These are phyloP conservation scores for Cetoscarus ocellatus DNA, from an alignment of 2,797 vertebrate species.

Conservation along the genomic window DNA sequence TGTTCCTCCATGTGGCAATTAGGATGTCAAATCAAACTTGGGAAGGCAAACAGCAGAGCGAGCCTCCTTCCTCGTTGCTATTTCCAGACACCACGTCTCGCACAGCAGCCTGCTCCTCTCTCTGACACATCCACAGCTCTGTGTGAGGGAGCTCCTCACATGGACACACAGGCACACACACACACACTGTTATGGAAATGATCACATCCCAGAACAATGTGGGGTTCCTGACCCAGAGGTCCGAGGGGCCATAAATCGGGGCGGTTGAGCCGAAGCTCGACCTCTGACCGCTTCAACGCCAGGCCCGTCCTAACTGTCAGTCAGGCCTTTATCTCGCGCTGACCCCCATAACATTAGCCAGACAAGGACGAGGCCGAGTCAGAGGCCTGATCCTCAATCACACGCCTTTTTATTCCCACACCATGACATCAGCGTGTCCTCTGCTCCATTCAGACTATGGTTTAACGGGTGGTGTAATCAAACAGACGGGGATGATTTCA, in stretches of 20 bases:
- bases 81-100: slow-evolving; percentile 75
- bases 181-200: slow-evolving; percentile 78
- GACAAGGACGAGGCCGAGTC: slow-evolving; percentile 61
- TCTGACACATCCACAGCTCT: slow-evolving; percentile 53
- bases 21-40: slow-evolving; percentile 86
- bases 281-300: slow-evolving; percentile 75
- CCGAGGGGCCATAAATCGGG: slow-evolving; percentile 73
- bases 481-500: not conserved
- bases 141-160: slow-evolving; percentile 33
- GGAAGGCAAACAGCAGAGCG: slow-evolving; percentile 80
- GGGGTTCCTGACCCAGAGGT: slow-evolving; percentile 68
- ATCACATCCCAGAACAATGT: slow-evolving; percentile 78
- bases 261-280: slow-evolving; percentile 63
- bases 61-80: slow-evolving; percentile 72
- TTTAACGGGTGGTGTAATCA: not conserved
- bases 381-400: slow-evolving; percentile 58
- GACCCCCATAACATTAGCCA: slow-evolving; percentile 72
- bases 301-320: slow-evolving; percentile 78
- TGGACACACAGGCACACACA: slow-evolving; percentile 46
- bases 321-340: slow-evolving; percentile 74
- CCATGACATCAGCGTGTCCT: slow-evolving; percentile 56
- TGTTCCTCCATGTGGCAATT: slow-evolving; percentile 86
- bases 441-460: slow-evolving; percentile 14
- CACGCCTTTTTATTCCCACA: slow-evolving; percentile 50
- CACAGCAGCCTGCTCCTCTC: slow-evolving; percentile 16